Percentiles rank a stretch among this genome's conserved stretches.
Conservation (phyloP, 2,888 invertebrate genomes). For the Nysson spinosus region DNA sequence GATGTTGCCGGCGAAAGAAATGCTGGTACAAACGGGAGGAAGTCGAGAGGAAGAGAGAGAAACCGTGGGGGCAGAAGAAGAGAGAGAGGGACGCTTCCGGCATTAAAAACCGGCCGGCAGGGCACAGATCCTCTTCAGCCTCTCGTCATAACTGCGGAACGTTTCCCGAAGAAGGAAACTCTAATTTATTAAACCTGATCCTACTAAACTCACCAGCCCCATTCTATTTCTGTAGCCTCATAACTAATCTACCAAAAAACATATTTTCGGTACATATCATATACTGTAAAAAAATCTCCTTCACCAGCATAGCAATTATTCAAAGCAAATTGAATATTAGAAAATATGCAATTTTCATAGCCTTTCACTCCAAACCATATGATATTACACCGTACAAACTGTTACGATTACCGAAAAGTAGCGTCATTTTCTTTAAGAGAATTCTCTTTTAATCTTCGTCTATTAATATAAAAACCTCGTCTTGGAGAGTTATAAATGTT, state of each 20-base stretch:
- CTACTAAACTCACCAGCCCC: not conserved
- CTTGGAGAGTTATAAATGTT: too few species aligned
- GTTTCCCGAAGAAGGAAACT: conserved; percentile 66
- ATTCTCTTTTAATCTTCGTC: too few species aligned
- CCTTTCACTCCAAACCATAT: too few species aligned
- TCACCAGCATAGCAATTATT: too few species aligned
- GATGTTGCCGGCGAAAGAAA: conserved; percentile 59
- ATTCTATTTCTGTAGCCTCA: not conserved
- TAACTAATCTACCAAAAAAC: not conserved
- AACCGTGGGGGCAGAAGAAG: conserved; percentile 32
- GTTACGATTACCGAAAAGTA: too few species aligned
- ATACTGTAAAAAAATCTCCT: too few species aligned
- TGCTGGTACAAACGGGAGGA: conserved; percentile 60
- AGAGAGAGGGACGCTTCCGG: conserved; percentile 58
- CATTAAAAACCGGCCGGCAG: conserved; percentile 64
- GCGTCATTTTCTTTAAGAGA: too few species aligned
- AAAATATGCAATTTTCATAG: too few species aligned
- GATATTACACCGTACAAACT: too few species aligned
- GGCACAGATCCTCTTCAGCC: conserved; percentile 65
- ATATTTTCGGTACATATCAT: too few species aligned
- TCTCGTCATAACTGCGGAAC: conserved; percentile 61
- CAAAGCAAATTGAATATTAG: too few species aligned
- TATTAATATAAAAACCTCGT: too few species aligned
- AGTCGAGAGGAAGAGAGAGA: conserved; percentile 53
- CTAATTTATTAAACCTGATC: conserved; percentile 59